A percentile compares a stretch with the other conserved stretches of the same genome.
Evolutionary conservation across 2,797 vertebrate species (phyloP).

Genomic region (Galaxias olidus): DNA sequence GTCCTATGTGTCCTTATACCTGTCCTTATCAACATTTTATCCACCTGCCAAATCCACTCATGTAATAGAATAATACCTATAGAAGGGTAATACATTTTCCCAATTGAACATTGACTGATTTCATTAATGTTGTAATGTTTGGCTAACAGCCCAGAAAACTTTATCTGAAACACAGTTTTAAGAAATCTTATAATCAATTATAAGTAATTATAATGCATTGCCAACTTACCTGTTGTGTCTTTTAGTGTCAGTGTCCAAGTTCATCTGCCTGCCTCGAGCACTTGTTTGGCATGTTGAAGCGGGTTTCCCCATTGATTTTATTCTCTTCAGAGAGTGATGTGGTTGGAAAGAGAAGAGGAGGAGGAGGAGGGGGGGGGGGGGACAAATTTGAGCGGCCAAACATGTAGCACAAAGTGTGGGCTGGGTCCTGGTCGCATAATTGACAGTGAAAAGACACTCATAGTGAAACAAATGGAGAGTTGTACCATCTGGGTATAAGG

Average conservation of each 20-base stretch:
- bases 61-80: neutral
- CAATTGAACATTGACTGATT: too few relatives aligned
- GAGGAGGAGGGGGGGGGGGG: slow-evolving; percentile 28
- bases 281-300: slow-evolving; percentile 36
- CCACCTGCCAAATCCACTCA: neutral
- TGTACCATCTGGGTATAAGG: too few relatives aligned
- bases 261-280: slow-evolving; percentile 31
- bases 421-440: slow-evolving; percentile 2
- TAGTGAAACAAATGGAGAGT: too few relatives aligned
- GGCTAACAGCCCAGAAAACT: neutral
- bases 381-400: neutral
- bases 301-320: slow-evolving; percentile 65
- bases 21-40: neutral
- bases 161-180: neutral
- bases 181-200: neutral
- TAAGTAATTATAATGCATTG: neutral
- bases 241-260: slow-evolving; percentile 40
- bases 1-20: too few relatives aligned
- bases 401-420: slow-evolving; percentile 28
- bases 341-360: slow-evolving; percentile 45
- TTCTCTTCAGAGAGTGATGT: slow-evolving; percentile 33
- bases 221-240: slow-evolving; percentile 52
- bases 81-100: neutral
- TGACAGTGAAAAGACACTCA: too few relatives aligned
- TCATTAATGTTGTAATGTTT: neutral